These are phyloP conservation scores for Leucoma salicis DNA, from an alignment of 2,888 invertebrate genomes.

Conservation along the genomic window DNA sequence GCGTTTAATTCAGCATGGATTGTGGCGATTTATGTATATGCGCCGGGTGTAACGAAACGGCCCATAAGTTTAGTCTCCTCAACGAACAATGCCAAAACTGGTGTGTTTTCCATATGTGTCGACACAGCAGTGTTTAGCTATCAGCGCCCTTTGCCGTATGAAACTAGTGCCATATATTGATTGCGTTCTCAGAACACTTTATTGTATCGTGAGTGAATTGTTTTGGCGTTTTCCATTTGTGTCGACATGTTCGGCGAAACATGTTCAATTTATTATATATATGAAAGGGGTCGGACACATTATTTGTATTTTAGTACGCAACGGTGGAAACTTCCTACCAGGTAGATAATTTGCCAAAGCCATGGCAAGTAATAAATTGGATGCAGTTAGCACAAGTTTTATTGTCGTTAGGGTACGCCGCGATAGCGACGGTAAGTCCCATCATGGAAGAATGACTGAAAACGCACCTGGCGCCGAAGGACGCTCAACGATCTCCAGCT, in stretches of 20 bases:
- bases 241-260: constrained; percentile 6
- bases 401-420: no score
- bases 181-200: constrained; percentile 11
- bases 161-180: constrained; percentile 8
- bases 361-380: no score
- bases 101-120: constrained; percentile 18
- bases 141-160: neutral
- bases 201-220: constrained; percentile 12
- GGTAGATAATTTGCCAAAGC: no score
- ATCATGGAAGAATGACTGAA: no score
- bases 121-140: constrained; percentile 7
- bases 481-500: no score
- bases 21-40: constrained; percentile 6
- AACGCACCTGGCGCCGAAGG: no score
- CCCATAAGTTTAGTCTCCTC: constrained; percentile 13
- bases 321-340: no score
- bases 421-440: no score
- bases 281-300: no score
- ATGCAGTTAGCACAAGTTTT: no score
- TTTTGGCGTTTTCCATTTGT: constrained; percentile 17
- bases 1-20: constrained; percentile 14
- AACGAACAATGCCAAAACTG: constrained; percentile 24
- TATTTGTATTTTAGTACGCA: no score
- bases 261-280: no score
- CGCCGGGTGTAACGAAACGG: constrained; percentile 21